Percentiles rank a stretch among this genome's conserved stretches.
Evolutionary conservation across 2,888 invertebrate species (phyloP).

Genomic region (Drosophila algonquin): DNA sequence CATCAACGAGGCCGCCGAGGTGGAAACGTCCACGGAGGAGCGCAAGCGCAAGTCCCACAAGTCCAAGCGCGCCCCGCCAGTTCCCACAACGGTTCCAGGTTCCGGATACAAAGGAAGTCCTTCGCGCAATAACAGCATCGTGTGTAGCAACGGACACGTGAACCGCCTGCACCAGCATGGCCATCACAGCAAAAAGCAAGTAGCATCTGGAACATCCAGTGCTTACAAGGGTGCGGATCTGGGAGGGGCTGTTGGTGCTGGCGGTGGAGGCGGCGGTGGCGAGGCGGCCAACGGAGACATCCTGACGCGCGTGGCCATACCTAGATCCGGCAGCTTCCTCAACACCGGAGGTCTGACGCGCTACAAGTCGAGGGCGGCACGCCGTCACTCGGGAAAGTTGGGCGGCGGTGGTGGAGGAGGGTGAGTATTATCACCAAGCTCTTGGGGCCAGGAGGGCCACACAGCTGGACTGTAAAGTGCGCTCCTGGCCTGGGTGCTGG

Average conservation of each 20-base stretch:
- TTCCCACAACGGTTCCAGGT: conserved; percentile 78
- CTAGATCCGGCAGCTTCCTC: conserved; percentile 93
- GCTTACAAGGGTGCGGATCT: conserved; percentile 2
- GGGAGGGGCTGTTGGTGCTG: background rate
- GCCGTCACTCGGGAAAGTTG: conserved; percentile 82
- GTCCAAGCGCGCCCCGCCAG: conserved; percentile 85
- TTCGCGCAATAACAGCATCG: conserved; percentile 44
- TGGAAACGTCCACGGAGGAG: conserved; percentile 84
- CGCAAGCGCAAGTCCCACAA: conserved; percentile 86
- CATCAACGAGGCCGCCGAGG: conserved; percentile 84
- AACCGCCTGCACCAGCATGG: conserved; percentile 51
- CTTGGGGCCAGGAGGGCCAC: conserved; percentile 34
- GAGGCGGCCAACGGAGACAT: conserved; percentile 90
- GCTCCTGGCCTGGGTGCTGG: conserved; percentile 39
- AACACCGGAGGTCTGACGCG: conserved; percentile 91
- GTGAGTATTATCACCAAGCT: conserved; percentile 68
- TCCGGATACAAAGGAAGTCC: conserved; percentile 31
- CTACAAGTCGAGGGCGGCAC: conserved; percentile 87
- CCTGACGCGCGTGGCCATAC: conserved; percentile 93
- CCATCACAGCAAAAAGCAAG: conserved; percentile 56
- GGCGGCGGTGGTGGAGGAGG: conserved; percentile 83
- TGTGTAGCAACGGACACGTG: conserved; percentile 69
- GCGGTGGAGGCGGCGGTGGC: conserved; percentile 15
- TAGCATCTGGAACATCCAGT: background rate
- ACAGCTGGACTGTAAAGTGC: conserved; percentile 35